phyloP scores from a whole-genome alignment of 2,797 vertebrate genomes.

The Melanitta fusca region DNA sequence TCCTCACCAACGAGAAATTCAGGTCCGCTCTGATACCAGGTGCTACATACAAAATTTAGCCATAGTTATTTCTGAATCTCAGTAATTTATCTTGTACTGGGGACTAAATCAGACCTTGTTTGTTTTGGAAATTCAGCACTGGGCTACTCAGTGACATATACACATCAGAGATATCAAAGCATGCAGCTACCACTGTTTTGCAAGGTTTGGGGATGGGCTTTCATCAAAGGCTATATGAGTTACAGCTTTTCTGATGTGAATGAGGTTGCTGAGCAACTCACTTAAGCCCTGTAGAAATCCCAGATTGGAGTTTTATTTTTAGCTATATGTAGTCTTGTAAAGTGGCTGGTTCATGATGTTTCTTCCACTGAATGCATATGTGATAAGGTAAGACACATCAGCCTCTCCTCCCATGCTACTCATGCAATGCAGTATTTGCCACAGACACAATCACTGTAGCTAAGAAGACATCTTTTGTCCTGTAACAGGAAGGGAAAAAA shows the following conservation, averaged over 20 bases:
- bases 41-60: background rate
- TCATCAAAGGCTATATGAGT: background rate
- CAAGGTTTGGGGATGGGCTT: background rate
- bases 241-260: background rate
- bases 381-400: background rate
- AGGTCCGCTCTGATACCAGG: background rate
- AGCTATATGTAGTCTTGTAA: background rate
- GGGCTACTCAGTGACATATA: background rate
- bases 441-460: background rate
- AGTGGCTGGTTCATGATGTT: background rate
- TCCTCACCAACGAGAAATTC: background rate
- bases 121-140: background rate
- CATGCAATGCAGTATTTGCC: background rate
- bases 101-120: background rate
- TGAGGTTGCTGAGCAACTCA: constrained; percentile 43
- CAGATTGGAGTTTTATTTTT: constrained; percentile 48
- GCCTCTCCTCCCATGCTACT: background rate
- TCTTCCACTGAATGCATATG: background rate
- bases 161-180: background rate
- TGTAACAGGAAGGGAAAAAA: background rate
- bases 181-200: background rate
- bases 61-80: background rate
- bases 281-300: constrained; percentile 33
- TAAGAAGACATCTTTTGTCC: background rate
- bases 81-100: background rate